phyloP scores from a whole-genome alignment of 2,888 invertebrate genomes.

The Rambutsinella grinnellia region DNA sequence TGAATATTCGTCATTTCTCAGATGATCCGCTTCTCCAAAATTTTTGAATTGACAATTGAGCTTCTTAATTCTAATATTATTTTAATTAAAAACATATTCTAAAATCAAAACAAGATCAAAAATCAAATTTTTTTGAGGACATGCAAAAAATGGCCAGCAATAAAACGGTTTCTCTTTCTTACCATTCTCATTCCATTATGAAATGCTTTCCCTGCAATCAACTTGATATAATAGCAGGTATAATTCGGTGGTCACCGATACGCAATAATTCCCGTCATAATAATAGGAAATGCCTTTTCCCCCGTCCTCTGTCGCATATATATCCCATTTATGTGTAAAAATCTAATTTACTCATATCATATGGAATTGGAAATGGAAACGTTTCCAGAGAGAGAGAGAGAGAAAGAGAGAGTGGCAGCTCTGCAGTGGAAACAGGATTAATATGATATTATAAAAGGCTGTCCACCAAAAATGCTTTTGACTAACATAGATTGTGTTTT shows the following conservation, averaged over 20 bases:
- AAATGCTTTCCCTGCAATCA: neutral
- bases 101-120: no score
- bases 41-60: no score
- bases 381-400: neutral
- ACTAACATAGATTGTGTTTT: neutral
- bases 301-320: no score
- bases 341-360: conserved; percentile 14
- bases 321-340: neutral
- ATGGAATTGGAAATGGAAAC: neutral
- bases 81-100: no score
- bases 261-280: no score
- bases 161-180: neutral
- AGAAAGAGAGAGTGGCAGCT: neutral
- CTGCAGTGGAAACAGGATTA: neutral
- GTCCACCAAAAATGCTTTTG: no score
- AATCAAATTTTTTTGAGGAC: no score
- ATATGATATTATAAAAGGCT: conserved; percentile 6
- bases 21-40: no score
- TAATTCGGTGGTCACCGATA: neutral
- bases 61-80: no score
- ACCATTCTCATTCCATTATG: neutral
- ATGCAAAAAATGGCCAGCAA: neutral
- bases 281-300: neutral
- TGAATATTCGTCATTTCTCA: no score
- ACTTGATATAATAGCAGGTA: neutral